These are phyloP conservation scores for Phyllostomus hastatus DNA, from an alignment of 2,113 vertebrate genomes.

Conservation along the genomic window DNA sequence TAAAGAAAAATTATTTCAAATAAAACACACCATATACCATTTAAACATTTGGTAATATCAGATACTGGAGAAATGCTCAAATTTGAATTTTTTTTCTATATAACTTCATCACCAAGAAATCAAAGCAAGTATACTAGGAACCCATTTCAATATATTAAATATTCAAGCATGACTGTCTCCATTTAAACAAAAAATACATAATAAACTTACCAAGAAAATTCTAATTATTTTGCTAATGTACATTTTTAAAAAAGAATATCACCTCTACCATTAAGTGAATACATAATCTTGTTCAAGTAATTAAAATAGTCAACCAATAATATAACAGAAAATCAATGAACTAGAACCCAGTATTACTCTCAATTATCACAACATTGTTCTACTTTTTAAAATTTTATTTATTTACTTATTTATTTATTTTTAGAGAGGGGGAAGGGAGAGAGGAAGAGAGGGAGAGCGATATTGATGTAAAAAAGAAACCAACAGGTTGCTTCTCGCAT, in stretches of 20 bases:
- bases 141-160: not conserved
- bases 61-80: slow-evolving; percentile 34
- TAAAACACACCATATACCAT: slow-evolving; percentile 21
- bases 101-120: not conserved
- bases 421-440: too few species aligned
- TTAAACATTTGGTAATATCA: slow-evolving; percentile 39
- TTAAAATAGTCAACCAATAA: slow-evolving; percentile 22
- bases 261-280: slow-evolving; percentile 17
- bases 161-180: not conserved
- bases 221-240: slow-evolving; percentile 1
- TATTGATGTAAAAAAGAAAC: too few species aligned
- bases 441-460: too few species aligned
- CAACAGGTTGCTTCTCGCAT: too few species aligned
- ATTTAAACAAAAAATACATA: slow-evolving; percentile 26
- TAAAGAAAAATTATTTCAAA: slow-evolving; percentile 38
- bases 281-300: slow-evolving; percentile 23
- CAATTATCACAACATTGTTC: not conserved
- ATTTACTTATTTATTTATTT: too few species aligned
- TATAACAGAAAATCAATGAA: not conserved
- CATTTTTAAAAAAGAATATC: not conserved
- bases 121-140: not conserved
- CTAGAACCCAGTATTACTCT: not conserved
- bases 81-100: slow-evolving; percentile 8
- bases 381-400: not conserved
- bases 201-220: slow-evolving; percentile 37